A percentile compares a stretch with the other conserved stretches of the same genome.
phyloP scores from a whole-genome alignment of 35 echinoderm and acorn worm species.

The Ophiothrix spiculata region DNA sequence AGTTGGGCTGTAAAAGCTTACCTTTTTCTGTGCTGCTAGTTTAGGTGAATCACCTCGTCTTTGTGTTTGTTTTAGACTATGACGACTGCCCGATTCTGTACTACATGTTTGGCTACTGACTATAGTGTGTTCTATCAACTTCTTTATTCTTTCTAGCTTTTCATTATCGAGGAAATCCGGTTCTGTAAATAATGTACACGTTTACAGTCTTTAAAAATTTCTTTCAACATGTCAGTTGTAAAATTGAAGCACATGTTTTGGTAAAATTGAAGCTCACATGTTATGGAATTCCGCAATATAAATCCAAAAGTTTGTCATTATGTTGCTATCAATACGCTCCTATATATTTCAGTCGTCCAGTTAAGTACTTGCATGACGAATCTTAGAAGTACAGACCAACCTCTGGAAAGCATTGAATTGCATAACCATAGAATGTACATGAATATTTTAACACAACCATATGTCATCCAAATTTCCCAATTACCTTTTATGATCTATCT shows the following conservation, averaged over 20 bases:
- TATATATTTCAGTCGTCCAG: neutral
- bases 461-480: too few relatives aligned
- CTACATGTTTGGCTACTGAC: neutral
- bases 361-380: too few relatives aligned
- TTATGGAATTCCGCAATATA: neutral
- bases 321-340: neutral
- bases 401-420: too few relatives aligned
- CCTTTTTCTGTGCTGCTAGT: constrained; percentile 26
- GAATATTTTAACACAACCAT: too few relatives aligned
- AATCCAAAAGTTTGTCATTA: too few relatives aligned
- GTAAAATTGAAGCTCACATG: neutral
- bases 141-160: constrained; percentile 7
- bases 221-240: neutral
- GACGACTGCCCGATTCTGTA: neutral
- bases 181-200: constrained; percentile 1
- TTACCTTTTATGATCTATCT: too few relatives aligned
- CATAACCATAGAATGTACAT: too few relatives aligned
- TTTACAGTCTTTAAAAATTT: neutral
- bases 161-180: constrained; percentile 4
- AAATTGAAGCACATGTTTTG: neutral
- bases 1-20: too few relatives aligned
- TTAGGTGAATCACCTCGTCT: neutral
- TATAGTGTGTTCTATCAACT: neutral
- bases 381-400: too few relatives aligned
- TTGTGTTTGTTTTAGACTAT: neutral